A percentile compares a stretch with the other conserved stretches of the same genome.
phyloP scores from a whole-genome alignment of 2,113 vertebrate species.

The Trichomycterus rosablanca region DNA sequence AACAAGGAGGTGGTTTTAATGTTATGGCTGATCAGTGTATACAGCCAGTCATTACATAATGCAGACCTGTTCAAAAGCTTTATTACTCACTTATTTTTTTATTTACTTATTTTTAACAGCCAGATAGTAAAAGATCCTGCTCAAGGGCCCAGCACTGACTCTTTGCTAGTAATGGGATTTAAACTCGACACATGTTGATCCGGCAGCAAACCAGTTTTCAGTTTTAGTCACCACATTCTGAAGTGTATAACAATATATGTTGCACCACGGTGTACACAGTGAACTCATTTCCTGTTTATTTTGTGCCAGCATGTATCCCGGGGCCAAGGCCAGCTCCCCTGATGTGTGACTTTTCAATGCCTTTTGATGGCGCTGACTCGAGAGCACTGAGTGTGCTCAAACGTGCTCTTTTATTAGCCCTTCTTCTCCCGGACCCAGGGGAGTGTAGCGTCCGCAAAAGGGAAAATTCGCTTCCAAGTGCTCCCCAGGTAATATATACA shows the following conservation, averaged over 20 bases:
- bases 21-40: too few relatives aligned
- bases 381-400: background rate
- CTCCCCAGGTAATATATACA: background rate
- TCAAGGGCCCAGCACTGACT: too few relatives aligned
- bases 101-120: too few relatives aligned
- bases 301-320: constrained; percentile 2
- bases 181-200: too few relatives aligned
- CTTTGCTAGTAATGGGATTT: too few relatives aligned
- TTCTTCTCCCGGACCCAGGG: constrained; percentile 5
- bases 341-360: constrained; percentile 26
- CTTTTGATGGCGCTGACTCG: constrained; percentile 19
- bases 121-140: too few relatives aligned
- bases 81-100: too few relatives aligned
- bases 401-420: constrained; percentile 24
- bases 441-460: background rate
- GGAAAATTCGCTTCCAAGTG: background rate
- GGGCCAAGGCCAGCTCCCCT: constrained; percentile 6
- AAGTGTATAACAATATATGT: background rate
- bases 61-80: too few relatives aligned
- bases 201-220: too few relatives aligned
- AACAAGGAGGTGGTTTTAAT: too few relatives aligned
- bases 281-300: constrained; percentile 25
- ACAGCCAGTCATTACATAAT: too few relatives aligned
- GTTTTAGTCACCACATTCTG: background rate
- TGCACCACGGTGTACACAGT: background rate